Percentiles rank a stretch among this genome's conserved stretches.
Evolutionary conservation across 2,797 vertebrate genomes (phyloP).

Genomic region (Macrochelys suwanniensis): DNA sequence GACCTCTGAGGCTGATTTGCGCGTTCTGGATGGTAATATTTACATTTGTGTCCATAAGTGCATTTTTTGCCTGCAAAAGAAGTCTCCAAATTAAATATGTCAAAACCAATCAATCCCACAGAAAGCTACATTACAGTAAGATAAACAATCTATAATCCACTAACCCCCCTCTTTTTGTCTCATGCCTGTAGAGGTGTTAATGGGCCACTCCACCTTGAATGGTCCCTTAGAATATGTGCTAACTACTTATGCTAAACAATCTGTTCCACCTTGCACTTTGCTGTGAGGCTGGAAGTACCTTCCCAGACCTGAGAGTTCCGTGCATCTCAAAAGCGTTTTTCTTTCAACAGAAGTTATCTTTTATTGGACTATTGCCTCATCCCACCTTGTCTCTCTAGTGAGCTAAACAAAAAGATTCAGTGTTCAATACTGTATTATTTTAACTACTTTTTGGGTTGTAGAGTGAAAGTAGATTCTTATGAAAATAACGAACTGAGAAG

Average conservation of each 20-base stretch:
- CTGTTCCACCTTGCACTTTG: neutral
- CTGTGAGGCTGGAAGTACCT: neutral
- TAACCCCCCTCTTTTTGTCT: neutral
- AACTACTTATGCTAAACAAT: neutral
- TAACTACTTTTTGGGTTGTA: neutral
- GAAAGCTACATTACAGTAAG: neutral
- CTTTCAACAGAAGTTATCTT: neutral
- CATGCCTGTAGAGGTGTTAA: neutral
- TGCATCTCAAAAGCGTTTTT: neutral
- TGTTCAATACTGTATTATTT: neutral
- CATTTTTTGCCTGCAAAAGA: slow-evolving; percentile 95
- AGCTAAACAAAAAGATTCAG: neutral
- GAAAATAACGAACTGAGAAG: too few relatives aligned
- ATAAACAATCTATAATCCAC: neutral
- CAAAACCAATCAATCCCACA: slow-evolving; percentile 29
- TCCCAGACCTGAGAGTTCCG: neutral
- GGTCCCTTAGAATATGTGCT: neutral
- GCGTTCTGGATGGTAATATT: slow-evolving; percentile 99
- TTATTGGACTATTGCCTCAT: neutral
- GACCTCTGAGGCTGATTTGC: slow-evolving; percentile 96
- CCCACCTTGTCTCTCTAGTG: neutral
- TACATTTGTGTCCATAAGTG: slow-evolving; percentile 99
- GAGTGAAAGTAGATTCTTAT: too few relatives aligned
- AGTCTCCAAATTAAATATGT: neutral
- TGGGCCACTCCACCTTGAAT: neutral